phyloP scores from a whole-genome alignment of 2,797 vertebrate genomes.

The Urosaurus nigricauda region DNA sequence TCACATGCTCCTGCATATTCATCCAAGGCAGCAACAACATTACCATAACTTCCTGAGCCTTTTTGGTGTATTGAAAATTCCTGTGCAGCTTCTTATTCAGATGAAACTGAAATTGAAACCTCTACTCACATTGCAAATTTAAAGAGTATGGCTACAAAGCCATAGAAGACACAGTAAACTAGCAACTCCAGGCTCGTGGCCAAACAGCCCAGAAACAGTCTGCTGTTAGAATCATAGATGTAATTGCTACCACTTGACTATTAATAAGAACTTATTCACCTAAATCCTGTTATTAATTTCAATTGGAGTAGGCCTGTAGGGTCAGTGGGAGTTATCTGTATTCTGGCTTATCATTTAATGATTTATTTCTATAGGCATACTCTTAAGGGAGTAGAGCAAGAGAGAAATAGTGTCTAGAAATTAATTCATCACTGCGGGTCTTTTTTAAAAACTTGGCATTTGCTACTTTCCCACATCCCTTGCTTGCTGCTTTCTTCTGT shows the following conservation, averaged over 20 bases:
- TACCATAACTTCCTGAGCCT: background rate
- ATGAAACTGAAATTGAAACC: background rate
- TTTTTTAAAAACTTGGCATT: background rate
- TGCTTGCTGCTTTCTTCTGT: conserved; percentile 50
- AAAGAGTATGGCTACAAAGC: conserved; percentile 93
- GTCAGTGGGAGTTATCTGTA: no score
- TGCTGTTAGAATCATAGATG: background rate
- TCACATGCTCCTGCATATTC: conserved; percentile 80
- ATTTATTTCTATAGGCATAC: no score
- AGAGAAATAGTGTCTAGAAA: background rate
- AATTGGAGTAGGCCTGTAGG: no score
- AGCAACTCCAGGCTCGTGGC: conserved; percentile 84
- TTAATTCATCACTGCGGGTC: background rate
- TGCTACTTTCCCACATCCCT: conserved; percentile 10
- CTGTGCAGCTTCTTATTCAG: background rate
- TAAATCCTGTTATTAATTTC: no score
- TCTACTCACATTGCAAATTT: conserved; percentile 94
- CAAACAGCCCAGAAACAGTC: background rate
- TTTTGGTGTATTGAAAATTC: background rate
- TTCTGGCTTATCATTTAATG: background rate
- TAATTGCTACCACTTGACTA: background rate
- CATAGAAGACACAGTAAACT: conserved; percentile 96
- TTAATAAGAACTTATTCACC: no score
- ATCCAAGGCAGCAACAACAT: background rate
- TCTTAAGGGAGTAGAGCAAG: background rate